These are phyloP conservation scores for Propsilocerus akamusi DNA, from an alignment of 1,140 invertebrate genomes.

Conservation along the genomic window DNA sequence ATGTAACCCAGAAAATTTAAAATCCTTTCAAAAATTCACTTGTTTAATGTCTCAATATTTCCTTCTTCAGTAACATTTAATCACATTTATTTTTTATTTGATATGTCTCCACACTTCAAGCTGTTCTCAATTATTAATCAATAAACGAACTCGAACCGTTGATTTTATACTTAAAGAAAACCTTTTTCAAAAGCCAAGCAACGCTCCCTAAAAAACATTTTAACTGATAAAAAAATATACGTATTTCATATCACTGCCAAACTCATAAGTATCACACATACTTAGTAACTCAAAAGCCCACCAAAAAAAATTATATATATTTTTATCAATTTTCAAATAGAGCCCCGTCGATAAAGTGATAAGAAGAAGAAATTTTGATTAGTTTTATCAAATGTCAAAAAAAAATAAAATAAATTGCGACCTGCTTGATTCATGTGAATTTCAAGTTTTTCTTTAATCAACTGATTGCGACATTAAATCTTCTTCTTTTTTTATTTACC, in stretches of 20 bases:
- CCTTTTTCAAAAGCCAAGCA: not conserved
- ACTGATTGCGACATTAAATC: too few relatives aligned
- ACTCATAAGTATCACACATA: not conserved
- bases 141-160: not conserved
- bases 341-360: not conserved
- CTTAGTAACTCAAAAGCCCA: not conserved
- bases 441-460: too few relatives aligned
- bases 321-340: not conserved
- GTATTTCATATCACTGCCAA: not conserved
- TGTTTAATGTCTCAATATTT: too few relatives aligned
- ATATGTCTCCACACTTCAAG: not conserved
- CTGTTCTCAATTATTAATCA: constrained; percentile 1
- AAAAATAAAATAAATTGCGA: too few relatives aligned
- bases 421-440: too few relatives aligned
- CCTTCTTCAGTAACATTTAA: too few relatives aligned
- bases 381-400: too few relatives aligned
- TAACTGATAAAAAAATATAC: not conserved
- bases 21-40: too few relatives aligned
- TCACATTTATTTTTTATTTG: too few relatives aligned
- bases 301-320: not conserved
- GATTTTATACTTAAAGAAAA: constrained; percentile 3
- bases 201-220: not conserved
- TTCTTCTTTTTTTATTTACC: too few relatives aligned
- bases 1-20: not conserved
- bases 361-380: too few relatives aligned